Base-by-base conservation (phyloP, 2,888 invertebrate genomes). In the Phrixothrix hirtus region DNA sequence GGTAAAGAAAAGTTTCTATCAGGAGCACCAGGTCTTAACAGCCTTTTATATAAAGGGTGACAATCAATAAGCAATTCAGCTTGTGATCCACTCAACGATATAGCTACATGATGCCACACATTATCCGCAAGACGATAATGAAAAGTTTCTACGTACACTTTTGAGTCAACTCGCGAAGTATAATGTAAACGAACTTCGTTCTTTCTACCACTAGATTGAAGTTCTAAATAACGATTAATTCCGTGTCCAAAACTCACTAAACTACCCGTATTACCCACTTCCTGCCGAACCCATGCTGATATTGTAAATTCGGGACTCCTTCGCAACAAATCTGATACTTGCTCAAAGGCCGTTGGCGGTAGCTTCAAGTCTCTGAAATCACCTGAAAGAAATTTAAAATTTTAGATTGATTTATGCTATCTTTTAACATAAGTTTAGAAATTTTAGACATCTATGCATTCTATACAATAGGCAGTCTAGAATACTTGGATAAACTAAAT, bases 191-290 rank as follows among this genome's bases (percentile, higher is more conserved):
- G 85, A 71, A 92, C 85, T 78, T 93, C 92, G 77, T 92, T 88
- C 70, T 87, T 86, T 60, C 91, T 84, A 63, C 92, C 92, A 78
- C 90, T 91, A 73, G 92, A 92, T 80, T 93, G 92, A 78, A 94
- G 82, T 82, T 94, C 92, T 81, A 93, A 82, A 81, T 89, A 91
- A 82, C 92, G 86, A 80, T 87, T 86, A 77, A 83, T 83, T 70
- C 88, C 89, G 76, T 87, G 86, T 57, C 89, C 87, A 78, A 92
- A 89, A 67, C 90, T 88, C 65, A 92, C 80, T 67, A 92, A 87
- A 64, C 89, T 87, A 72, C 91, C 92, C 59, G 88, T 86, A 79
- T 91, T 92, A 67, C 85, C 85, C 63, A 85, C 84, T 75, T 90
- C 89, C 76, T 92, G 92, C 56, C 84, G 82, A 58, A 92, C 77